Evolutionary conservation across 2,888 invertebrate species (phyloP).

Genomic region (Eupithecia dodoneata): DNA sequence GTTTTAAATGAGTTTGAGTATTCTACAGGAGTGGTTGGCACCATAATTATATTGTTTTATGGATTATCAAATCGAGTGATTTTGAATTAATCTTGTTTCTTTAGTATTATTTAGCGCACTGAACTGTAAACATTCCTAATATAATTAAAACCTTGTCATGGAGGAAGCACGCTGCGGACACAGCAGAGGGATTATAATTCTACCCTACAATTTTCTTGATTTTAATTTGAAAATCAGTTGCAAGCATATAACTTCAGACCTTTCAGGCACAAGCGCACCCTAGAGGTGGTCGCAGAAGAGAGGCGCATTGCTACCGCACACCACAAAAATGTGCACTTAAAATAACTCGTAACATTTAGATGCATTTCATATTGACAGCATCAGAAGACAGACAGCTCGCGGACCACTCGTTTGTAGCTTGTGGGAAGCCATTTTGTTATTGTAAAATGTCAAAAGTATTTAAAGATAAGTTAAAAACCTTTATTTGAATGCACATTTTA

Average conservation of each 20-base stretch:
- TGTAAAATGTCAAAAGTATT: no score
- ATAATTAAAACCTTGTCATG: not conserved
- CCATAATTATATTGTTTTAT: not conserved
- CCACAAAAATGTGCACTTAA: no score
- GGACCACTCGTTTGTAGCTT: no score
- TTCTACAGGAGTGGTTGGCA: not conserved
- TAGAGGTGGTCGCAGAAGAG: no score
- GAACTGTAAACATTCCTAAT: not conserved
- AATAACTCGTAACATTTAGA: no score
- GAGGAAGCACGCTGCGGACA: not conserved
- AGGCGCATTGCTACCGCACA: no score
- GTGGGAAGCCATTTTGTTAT: no score
- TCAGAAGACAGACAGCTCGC: no score
- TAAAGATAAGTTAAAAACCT: no score
- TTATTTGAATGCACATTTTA: no score
- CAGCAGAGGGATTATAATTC: not conserved
- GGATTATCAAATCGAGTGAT: not conserved
- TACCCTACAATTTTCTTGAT: not conserved
- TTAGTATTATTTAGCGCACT: not conserved
- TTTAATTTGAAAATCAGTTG: not conserved
- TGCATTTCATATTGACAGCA: no score
- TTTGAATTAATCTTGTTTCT: not conserved
- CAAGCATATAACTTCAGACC: not conserved
- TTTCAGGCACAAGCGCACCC: not conserved
- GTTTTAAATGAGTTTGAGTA: no score